Evolutionary conservation across 2,888 invertebrate genomes (phyloP).

Genomic region (Isoperla grammatica): DNA sequence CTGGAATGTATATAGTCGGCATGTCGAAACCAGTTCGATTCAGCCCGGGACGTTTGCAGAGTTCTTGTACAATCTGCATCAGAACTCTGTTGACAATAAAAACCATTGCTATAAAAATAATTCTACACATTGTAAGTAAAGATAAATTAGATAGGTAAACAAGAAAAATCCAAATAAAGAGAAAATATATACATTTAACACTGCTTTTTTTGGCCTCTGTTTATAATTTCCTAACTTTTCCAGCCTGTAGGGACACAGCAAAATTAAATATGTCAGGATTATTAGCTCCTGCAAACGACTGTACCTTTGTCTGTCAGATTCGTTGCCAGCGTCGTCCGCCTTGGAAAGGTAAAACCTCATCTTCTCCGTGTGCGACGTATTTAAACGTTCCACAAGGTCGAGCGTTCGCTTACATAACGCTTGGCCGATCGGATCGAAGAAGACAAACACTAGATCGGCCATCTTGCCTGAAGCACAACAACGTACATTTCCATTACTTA

Average conservation of each 20-base stretch:
- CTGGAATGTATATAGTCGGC: constrained; percentile 53
- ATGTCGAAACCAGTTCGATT: constrained; percentile 53
- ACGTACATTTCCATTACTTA: no score
- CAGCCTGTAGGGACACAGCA: no score
- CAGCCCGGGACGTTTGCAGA: constrained; percentile 52
- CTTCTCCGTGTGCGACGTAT: constrained; percentile 47
- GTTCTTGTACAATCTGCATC: constrained; percentile 56
- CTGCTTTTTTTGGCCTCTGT: no score
- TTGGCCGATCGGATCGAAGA: constrained; percentile 56
- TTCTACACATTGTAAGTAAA: neutral
- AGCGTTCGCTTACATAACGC: constrained; percentile 52
- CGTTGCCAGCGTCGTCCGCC: constrained; percentile 53
- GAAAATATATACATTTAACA: constrained; percentile 1
- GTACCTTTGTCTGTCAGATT: constrained; percentile 52
- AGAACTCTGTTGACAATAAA: constrained; percentile 42
- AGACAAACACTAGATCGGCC: constrained; percentile 53
- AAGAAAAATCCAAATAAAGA: constrained; percentile 1
- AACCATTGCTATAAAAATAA: neutral
- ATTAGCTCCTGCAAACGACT: no score
- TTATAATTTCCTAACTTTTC: no score
- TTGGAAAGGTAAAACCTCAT: constrained; percentile 52
- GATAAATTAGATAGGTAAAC: neutral
- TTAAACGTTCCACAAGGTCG: constrained; percentile 50
- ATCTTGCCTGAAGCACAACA: constrained; percentile 36
- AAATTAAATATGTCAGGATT: no score